Base-by-base conservation (phyloP, 2,113 vertebrate genomes). In the Toxostoma redivivum region DNA sequence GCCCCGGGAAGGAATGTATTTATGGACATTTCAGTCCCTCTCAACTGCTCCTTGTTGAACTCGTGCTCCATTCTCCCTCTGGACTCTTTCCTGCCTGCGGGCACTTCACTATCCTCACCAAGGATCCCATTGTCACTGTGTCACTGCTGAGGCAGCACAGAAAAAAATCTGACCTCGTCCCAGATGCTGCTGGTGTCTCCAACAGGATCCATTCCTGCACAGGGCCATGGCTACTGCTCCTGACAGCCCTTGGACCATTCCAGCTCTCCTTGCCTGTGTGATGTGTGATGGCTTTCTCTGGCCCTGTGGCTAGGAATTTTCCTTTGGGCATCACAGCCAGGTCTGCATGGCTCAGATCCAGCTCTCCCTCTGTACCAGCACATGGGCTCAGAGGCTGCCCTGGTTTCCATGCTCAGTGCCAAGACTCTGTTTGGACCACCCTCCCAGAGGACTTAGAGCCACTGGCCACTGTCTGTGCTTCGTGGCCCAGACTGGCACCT, bases 341-440 rank as follows among this genome's bases (percentile, higher is more conserved):
- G 22, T 38, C 25, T 12, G 1, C 47, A 23, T 3, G 8, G 40
- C 58, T 64, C 0, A 0, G 15, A 38, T 56, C 35, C 57, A 23
- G 30, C 28, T 91, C 31, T 35, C 27, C 25, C 30, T 51, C 31
- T 42, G 47, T 17, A 11, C 56, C 57, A 60, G 40, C 18, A 9
- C 37, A 1, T 0, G 10, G n/a, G 27, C 42, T 40, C 69, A 35
- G 58, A 23, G 66, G 33, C 30, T 81, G 53, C 53, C 57, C 57
- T 64, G 20, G 3, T 60, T 27, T 57, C 54, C 16, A 30, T 23
- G 24, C 64, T 37, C 10, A 5, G 61, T 1, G 9, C 58, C 25
- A n/a, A 21, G 33, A 44, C 58, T 72, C 58, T 15, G 37, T 53
- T 37, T 54, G 50, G 24, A 54, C 5, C 30, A 42, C 27, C 8